Evolutionary conservation across 2,113 vertebrate genomes (phyloP).

Genomic region (Catharus bicknelli): DNA sequence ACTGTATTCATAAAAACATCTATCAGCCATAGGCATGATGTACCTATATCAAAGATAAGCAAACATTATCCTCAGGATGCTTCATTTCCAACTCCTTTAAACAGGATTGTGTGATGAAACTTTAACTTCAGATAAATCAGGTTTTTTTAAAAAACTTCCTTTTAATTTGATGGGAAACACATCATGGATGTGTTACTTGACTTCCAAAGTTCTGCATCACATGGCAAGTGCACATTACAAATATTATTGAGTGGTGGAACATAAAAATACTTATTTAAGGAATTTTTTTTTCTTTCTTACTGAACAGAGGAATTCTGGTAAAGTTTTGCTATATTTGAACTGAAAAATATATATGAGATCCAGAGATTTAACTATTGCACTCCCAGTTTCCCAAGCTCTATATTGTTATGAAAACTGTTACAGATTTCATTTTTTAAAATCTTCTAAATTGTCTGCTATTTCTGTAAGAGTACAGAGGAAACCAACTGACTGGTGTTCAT

Average conservation of each 20-base stretch:
- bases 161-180: not conserved
- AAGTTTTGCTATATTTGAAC: not conserved
- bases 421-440: not conserved
- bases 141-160: not conserved
- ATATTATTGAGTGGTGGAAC: not conserved
- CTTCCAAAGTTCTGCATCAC: not conserved
- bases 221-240: not conserved
- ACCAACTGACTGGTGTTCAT: not conserved
- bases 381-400: not conserved
- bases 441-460: not conserved
- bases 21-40: not conserved
- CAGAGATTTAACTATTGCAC: not conserved
- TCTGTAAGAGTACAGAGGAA: not conserved
- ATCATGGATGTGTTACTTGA: not conserved
- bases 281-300: not conserved
- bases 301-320: not conserved
- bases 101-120: not conserved
- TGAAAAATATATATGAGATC: not conserved
- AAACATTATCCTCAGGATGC: not conserved
- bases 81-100: not conserved
- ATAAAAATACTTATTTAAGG: not conserved
- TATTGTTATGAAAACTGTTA: not conserved
- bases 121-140: not conserved
- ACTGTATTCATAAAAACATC: not conserved
- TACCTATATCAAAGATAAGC: not conserved